Base-by-base conservation (phyloP, 2,113 vertebrate genomes). In the Tricholaema leucomelas region DNA sequence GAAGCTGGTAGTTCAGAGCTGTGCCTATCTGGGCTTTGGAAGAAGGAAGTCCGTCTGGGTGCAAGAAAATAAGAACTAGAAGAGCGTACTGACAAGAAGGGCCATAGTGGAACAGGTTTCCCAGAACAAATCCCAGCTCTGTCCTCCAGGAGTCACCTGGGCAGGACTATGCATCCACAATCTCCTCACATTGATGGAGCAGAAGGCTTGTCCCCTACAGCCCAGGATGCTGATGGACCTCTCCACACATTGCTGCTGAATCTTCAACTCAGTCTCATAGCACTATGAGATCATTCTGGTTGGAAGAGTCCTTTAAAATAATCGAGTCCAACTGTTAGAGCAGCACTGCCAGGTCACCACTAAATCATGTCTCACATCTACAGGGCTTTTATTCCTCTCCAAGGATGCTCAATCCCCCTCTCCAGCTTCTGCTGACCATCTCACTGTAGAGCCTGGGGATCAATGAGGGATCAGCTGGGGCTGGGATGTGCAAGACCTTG, bases 21-120 rank as follows among this genome's bases (percentile, higher is more conserved):
- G 0, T 7, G 30, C 18, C 35, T 15, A 3, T 2, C 8, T 2
- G 2, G 28, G 36, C 25, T 42, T 52, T 27, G 28, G 35, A 55
- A 31, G 33, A 48, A 31, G 5, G 38, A 64, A 44, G 6, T 46
- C 18, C 42, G 7, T 5, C 25, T 21, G 23, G n/a, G 2, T 5
- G 48, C 23, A 50, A 25, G 23, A 50, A 50, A 50, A 50, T 14
- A 24, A 50, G 48, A 24, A 50, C 7, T 17, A 20, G 46, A 44
- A 58, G 17, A 50, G 48, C 10, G 4, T 12, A 23, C 15, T 19
- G 63, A 12, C 28, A 18, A 19, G 36, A 54, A 50, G 27, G 36
- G 8, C 1, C 3, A 0, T 3, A 6, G 46, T 10, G 63, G 25
- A 31, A 30, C 0, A 0, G 17, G 4, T 15, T 80, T 5, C 18